Conservation (phyloP, 2,888 invertebrate species). For the Caenorhabditis japonica region DNA sequence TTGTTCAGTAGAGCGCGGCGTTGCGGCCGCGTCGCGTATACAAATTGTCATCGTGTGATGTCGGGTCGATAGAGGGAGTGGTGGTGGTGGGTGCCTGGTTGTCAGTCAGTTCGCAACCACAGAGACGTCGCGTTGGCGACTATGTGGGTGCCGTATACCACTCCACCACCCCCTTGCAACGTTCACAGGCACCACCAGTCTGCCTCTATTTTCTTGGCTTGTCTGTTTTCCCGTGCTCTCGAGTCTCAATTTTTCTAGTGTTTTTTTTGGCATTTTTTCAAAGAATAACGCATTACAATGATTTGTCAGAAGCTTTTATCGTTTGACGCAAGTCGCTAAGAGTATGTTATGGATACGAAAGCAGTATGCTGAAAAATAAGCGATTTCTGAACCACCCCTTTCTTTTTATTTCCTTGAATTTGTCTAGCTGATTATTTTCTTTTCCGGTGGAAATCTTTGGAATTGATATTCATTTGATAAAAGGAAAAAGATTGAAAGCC, state of each 20-base stretch:
- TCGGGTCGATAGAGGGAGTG: conserved; percentile 29
- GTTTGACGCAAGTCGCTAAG: conserved; percentile 15
- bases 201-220: conserved; percentile 1
- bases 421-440: too few relatives aligned
- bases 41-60: conserved; percentile 55
- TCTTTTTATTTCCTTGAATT: too few relatives aligned
- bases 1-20: conserved; percentile 46
- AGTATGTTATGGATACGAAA: too few relatives aligned
- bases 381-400: too few relatives aligned
- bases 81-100: conserved; percentile 28
- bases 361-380: too few relatives aligned
- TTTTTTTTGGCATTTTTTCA: background rate
- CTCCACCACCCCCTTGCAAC: too few relatives aligned
- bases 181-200: too few relatives aligned
- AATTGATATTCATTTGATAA: too few relatives aligned
- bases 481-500: too few relatives aligned
- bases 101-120: conserved; percentile 27
- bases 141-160: background rate
- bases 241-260: background rate
- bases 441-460: too few relatives aligned
- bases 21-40: conserved; percentile 47
- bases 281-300: background rate
- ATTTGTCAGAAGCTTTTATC: conserved; percentile 14
- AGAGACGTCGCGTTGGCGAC: conserved; percentile 9
- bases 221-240: background rate